These are phyloP conservation scores for Campoplex nolae DNA, from an alignment of 2,888 invertebrate species.

Conservation along the genomic window DNA sequence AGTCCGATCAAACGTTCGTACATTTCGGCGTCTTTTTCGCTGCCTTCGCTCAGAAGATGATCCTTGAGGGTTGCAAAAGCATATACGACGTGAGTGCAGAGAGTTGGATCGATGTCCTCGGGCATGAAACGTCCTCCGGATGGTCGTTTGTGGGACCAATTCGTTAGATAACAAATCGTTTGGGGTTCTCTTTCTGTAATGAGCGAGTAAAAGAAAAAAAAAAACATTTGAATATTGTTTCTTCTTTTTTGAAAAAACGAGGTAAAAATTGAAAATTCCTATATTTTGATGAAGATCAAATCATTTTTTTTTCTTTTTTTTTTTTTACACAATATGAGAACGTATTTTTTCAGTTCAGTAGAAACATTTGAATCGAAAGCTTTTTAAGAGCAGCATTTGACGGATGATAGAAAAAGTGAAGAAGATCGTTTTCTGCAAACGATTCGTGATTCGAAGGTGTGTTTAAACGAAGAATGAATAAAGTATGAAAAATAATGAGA, in stretches of 20 bases:
- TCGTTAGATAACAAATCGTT: conserved; percentile 97
- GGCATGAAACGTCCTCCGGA: conserved; percentile 95
- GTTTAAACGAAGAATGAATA: background rate
- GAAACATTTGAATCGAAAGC: too few relatives aligned
- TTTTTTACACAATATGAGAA: too few relatives aligned
- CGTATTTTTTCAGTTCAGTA: too few relatives aligned
- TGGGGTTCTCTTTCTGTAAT: conserved; percentile 92
- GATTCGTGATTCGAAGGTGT: background rate
- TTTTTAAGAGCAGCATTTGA: too few relatives aligned
- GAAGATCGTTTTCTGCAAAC: too few relatives aligned
- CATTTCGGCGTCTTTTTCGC: conserved; percentile 93
- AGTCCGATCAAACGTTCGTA: conserved; percentile 94
- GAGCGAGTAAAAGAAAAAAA: conserved; percentile 57
- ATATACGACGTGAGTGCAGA: conserved; percentile 98
- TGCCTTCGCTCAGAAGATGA: conserved; percentile 92
- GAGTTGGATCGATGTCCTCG: conserved; percentile 93
- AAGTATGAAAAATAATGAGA: background rate
- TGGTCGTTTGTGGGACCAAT: conserved; percentile 97
- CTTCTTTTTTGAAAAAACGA: background rate
- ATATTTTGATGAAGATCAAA: too few relatives aligned
- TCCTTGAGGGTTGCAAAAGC: conserved; percentile 97
- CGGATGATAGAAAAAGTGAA: too few relatives aligned
- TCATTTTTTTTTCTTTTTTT: too few relatives aligned
- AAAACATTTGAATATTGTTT: background rate
- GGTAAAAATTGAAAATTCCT: too few relatives aligned